A percentile compares a stretch with the other conserved stretches of the same genome.
These are phyloP conservation scores for Phortica okadai DNA, from an alignment of 2,888 invertebrate species.

Conservation along the genomic window DNA sequence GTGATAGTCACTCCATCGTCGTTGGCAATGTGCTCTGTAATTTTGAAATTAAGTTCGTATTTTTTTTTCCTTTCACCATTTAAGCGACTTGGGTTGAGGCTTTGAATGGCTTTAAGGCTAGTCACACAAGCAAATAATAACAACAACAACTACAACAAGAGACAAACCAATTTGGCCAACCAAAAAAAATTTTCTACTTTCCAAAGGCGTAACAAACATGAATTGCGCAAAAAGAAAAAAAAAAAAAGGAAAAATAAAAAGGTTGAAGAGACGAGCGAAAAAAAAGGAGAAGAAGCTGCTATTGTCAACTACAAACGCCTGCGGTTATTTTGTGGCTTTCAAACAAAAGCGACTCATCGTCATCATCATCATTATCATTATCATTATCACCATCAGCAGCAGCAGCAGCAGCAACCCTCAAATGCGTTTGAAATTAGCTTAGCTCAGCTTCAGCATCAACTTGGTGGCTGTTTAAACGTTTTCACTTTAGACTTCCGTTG, in stretches of 20 bases:
- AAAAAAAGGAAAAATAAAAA: slow-evolving; percentile 1
- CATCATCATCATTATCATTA: background rate
- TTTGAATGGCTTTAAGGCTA: slow-evolving; percentile 11
- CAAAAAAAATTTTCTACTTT: background rate
- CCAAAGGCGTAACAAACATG: background rate
- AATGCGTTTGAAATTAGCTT: background rate
- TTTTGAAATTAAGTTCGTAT: slow-evolving; percentile 69
- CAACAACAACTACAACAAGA: slow-evolving; percentile 23
- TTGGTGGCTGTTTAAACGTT: slow-evolving; percentile 60
- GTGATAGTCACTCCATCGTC: background rate
- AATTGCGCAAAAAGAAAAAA: background rate
- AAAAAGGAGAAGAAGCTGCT: slow-evolving; percentile 37
- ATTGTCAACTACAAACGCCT: slow-evolving; percentile 68
- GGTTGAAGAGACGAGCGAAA: background rate
- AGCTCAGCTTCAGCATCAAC: background rate
- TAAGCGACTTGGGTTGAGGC: background rate
- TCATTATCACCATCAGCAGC: background rate
- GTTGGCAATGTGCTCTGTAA: slow-evolving; percentile 59
- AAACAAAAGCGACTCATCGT: background rate
- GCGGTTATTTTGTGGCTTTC: slow-evolving; percentile 49
- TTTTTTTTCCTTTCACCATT: slow-evolving; percentile 12
- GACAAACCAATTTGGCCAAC: slow-evolving; percentile 14
- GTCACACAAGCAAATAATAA: slow-evolving; percentile 14
- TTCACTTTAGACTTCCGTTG: slow-evolving; percentile 68
- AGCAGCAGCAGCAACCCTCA: background rate